Percentiles rank a stretch among this genome's conserved stretches.
phyloP scores from a whole-genome alignment of 2,113 vertebrate species.

The Hyla sarda region DNA sequence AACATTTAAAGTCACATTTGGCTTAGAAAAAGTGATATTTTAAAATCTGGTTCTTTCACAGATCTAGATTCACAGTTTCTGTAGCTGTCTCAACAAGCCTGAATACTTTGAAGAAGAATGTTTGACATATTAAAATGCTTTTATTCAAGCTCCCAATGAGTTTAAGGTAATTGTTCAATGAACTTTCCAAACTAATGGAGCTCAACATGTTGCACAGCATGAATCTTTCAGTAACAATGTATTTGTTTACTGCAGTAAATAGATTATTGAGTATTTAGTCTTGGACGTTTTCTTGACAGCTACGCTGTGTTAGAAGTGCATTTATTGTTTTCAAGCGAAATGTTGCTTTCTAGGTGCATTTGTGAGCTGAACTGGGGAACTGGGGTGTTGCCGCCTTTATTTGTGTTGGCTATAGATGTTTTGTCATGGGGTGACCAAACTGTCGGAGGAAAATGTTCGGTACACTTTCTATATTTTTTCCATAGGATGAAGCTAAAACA shows the following conservation, averaged over 20 bases:
- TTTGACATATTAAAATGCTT: background rate
- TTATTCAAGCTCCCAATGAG: background rate
- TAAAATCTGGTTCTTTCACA: background rate
- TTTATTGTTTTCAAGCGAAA: background rate
- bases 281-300: background rate
- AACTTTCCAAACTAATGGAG: background rate
- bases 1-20: too few species aligned
- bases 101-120: background rate
- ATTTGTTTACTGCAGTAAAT: background rate
- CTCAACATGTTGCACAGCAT: background rate
- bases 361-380: background rate
- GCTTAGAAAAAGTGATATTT: too few species aligned
- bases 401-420: too few species aligned
- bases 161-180: conserved; percentile 5
- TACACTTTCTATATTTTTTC: too few species aligned
- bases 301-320: background rate
- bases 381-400: too few species aligned
- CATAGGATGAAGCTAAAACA: too few species aligned
- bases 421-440: too few species aligned
- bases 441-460: too few species aligned
- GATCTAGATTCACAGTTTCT: background rate
- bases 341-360: background rate
- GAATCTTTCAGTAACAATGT: background rate
- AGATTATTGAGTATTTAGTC: background rate
- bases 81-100: background rate